Evolutionary conservation across 2,888 invertebrate genomes (phyloP).

Genomic region (Microplitis deprimator): DNA sequence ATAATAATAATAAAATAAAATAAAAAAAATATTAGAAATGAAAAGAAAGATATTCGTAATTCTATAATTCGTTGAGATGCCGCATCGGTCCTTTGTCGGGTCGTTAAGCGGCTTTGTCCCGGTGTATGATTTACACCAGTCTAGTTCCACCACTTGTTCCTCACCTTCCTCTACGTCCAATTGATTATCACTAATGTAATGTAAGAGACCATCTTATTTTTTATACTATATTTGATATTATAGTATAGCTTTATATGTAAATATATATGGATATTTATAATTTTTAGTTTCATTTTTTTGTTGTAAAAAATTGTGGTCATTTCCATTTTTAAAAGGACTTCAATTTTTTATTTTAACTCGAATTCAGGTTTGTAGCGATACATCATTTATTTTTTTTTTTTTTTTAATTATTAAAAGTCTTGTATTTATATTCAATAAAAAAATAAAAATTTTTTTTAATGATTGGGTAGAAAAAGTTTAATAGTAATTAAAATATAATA

Average conservation of each 20-base stretch:
- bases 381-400: neutral
- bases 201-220: neutral
- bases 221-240: neutral
- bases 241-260: neutral
- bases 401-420: neutral
- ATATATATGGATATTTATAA: neutral
- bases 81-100: conserved; percentile 66
- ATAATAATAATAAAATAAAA: conserved; percentile 29
- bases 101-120: conserved; percentile 71
- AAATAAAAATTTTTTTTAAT: too few relatives aligned
- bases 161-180: conserved; percentile 58
- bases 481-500: too few relatives aligned
- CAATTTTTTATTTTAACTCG: neutral
- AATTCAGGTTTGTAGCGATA: neutral
- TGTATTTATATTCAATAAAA: neutral
- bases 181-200: conserved; percentile 60
- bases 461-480: too few relatives aligned
- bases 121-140: conserved; percentile 67
- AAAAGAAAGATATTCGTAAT: conserved; percentile 62
- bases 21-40: conserved; percentile 20
- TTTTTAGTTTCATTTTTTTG: conserved; percentile 12
- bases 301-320: neutral
- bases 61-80: conserved; percentile 66
- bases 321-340: neutral
- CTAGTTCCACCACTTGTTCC: conserved; percentile 54